Conservation (phyloP, 2,888 invertebrate species). For the Sesia apiformis region DNA sequence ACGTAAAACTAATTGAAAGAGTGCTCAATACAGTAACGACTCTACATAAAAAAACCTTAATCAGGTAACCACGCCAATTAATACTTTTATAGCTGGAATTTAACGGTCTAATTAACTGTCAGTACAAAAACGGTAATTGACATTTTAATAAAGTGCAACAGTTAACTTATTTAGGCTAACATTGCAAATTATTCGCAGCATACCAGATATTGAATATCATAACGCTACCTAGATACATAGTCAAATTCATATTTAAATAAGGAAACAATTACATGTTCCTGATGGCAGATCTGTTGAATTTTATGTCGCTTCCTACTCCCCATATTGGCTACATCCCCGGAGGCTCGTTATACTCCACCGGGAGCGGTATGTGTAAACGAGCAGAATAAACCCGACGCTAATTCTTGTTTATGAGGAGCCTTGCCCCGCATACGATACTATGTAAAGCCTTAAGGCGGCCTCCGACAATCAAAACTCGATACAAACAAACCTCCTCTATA, state of each 20-base stretch:
- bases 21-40: conserved; percentile 21
- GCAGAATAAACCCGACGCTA: conserved; percentile 60
- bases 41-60: too few species aligned
- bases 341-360: conserved; percentile 54
- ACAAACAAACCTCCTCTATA: conserved; percentile 25
- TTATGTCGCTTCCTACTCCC: conserved; percentile 56
- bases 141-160: too few species aligned
- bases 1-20: conserved; percentile 12
- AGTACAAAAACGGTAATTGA: too few species aligned
- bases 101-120: too few species aligned
- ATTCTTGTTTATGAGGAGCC: conserved; percentile 68
- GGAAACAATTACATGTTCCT: conserved; percentile 44
- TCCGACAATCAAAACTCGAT: conserved; percentile 45
- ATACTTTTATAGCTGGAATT: too few species aligned
- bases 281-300: conserved; percentile 48
- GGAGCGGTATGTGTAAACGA: conserved; percentile 70
- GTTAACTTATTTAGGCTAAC: too few species aligned
- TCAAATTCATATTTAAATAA: conserved; percentile 15
- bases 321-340: conserved; percentile 46
- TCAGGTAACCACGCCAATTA: too few species aligned
- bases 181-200: too few species aligned
- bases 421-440: conserved; percentile 43
- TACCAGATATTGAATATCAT: too few species aligned
- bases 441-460: conserved; percentile 43
- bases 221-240: too few species aligned